Evolutionary conservation across 1,140 invertebrate genomes (phyloP), one percentile per base, ranked within the genome.

Genomic region (Popillia japonica): DNA sequence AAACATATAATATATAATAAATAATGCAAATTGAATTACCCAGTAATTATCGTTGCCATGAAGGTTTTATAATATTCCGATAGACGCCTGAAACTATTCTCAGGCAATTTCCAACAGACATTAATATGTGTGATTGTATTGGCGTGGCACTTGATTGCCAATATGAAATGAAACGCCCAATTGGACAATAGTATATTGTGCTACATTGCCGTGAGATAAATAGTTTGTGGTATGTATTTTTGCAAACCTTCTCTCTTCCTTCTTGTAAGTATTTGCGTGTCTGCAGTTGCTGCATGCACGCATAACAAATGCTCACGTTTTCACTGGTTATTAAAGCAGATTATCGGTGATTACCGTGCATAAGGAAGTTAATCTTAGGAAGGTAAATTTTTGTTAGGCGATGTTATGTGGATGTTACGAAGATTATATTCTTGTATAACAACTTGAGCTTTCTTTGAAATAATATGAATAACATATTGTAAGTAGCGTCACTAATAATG

Each of bases 181-280:
- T 55, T 55, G 14, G 48, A 55, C 48, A 55, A 55, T 55, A 55
- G 48, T 17, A n/a, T n/a, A 55, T 55, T 55, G 48, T 55, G 48
- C 14, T 17, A 55, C 6, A 17, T 17, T 17, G 14, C 48, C 48
- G 48, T 55, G 48, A 55, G 48, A 55, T n/a, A 17, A 17, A 55
- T 55, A 7, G 6, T 55, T 55, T 3, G 17, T 55, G n/a, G 27
- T n/a, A 55, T 55, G 7, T 55, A n/a, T 17, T 55, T 48, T 17
- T 55, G 6, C 17, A 17, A 7, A 7, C 48, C 11, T 55, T 14
- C 48, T 55, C 17, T 17, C 48, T 55, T 17, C 48, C 17, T 17
- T 14, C 48, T 3, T 14, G 7, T n/a, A n/a, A 3, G 6, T 55
- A 55, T 55, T 14, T 55, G 17, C 48, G 14, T 55, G 48, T 17